Evolutionary conservation across 2,888 invertebrate species (phyloP).

Genomic region (Pollenia amentaria): DNA sequence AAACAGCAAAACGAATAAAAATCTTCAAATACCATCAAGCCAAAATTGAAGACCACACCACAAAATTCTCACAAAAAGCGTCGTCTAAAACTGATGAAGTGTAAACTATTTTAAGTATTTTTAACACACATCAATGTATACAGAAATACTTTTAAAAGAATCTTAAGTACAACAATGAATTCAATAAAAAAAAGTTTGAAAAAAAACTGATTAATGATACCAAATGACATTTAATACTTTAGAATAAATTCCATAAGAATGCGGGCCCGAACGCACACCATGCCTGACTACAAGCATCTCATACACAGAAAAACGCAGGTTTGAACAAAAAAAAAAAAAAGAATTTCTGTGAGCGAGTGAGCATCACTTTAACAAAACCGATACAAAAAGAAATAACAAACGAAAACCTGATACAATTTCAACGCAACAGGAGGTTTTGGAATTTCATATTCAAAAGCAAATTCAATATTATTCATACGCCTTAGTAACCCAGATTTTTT

Average conservation of each 20-base stretch:
- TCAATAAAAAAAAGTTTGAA: constrained; percentile 1
- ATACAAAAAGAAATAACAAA: constrained; percentile 6
- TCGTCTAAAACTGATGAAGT: constrained; percentile 62
- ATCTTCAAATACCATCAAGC: constrained; percentile 4
- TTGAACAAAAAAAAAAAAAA: background rate
- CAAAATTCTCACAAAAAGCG: constrained; percentile 27
- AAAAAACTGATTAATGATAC: constrained; percentile 59
- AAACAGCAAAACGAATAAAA: background rate
- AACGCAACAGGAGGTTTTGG: constrained; percentile 54
- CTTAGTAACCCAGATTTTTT: constrained; percentile 66
- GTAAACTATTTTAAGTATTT: constrained; percentile 71
- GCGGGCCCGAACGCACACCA: background rate
- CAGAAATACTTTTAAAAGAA: background rate
- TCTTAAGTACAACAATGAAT: constrained; percentile 29
- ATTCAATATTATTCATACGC: constrained; percentile 55
- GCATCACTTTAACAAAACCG: constrained; percentile 19
- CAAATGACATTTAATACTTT: constrained; percentile 71
- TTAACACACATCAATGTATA: constrained; percentile 6
- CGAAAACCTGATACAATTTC: constrained; percentile 59
- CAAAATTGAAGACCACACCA: constrained; percentile 7
- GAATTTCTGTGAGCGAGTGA: constrained; percentile 12
- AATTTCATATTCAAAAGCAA: constrained; percentile 18
- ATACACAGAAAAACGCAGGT: background rate
- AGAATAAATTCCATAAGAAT: constrained; percentile 22
- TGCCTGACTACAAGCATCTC: too few species aligned